Percentiles rank a stretch among this genome's conserved stretches.
phyloP scores from a whole-genome alignment of 1,140 invertebrate species.

The Orchesella cincta region DNA sequence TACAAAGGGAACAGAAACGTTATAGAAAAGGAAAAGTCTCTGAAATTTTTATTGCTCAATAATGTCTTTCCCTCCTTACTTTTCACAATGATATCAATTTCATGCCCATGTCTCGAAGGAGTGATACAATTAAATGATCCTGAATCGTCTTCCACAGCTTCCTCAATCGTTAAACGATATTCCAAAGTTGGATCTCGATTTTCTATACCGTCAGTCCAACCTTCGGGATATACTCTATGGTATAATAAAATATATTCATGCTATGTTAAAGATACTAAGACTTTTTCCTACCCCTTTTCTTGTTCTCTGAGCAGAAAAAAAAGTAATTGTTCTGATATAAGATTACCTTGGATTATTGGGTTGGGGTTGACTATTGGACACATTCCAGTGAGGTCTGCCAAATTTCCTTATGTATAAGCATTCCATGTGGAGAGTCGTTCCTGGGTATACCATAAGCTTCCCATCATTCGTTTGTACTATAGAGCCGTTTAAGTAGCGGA shows the following conservation, averaged over 20 bases:
- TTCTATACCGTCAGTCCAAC: constrained; percentile 78
- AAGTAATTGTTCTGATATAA: too few relatives aligned
- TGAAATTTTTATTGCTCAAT: neutral
- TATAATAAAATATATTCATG: neutral
- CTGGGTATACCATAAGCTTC: constrained; percentile 78
- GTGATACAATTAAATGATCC: constrained; percentile 79
- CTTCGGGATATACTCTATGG: constrained; percentile 72
- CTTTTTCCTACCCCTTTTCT: too few relatives aligned
- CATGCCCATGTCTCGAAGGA: constrained; percentile 74
- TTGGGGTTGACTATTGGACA: constrained; percentile 18
- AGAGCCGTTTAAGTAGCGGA: constrained; percentile 75
- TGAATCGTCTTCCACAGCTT: constrained; percentile 75
- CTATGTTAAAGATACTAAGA: too few relatives aligned
- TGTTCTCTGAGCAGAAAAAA: too few relatives aligned
- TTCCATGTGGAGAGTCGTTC: constrained; percentile 80
- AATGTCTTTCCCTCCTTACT: constrained; percentile 31
- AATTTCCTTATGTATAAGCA: constrained; percentile 81
- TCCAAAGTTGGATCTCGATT: constrained; percentile 75
- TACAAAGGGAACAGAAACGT: constrained; percentile 53
- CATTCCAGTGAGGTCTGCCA: constrained; percentile 78
- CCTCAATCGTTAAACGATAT: constrained; percentile 76
- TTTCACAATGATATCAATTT: constrained; percentile 72
- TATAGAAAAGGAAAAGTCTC: constrained; percentile 5
- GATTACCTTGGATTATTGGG: too few relatives aligned
- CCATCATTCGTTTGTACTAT: constrained; percentile 85